Base-by-base conservation (phyloP, 2,888 invertebrate genomes). In the Belgica antarctica region DNA sequence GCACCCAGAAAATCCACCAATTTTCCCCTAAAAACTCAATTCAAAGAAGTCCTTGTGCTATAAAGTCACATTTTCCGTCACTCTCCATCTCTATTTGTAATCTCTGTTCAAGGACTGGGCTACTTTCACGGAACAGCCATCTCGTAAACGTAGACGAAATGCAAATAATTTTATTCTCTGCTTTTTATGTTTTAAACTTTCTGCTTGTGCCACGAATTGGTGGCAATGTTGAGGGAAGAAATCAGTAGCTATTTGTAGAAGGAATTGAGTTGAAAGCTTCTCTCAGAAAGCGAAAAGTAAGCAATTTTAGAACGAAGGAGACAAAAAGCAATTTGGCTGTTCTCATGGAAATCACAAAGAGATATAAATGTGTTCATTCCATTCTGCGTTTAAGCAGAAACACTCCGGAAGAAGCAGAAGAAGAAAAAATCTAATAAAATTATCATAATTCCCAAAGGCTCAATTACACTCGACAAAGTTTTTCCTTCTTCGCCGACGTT, bases 391-490 rank as follows among this genome's bases (percentile, higher is more conserved):
- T 59, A 27, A 24, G 24, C 36, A 25, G 31, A 47, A 15, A 27
- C 46, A n/a, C n/a, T 22, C 24, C 25, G 25, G n/a, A 36, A 24
- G 36, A 24, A 46, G n/a, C 25, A n/a, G n/a, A n/a, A n/a, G n/a
- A n/a, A n/a, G 34, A 34, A 36, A 59, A 59, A n/a, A 59, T 27
- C 59, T 46, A 65, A 65, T 65, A 65, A 65, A 65, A 65, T 65
- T 65, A 65, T 65, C 65, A 65, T 65, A 65, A 65, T 34, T 65
- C 65, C 47, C 65, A 36, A 19, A n/a, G 65, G 65, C 65, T 65
- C 47, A 65, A 65, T 65, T 65, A 41, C 63, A 63, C 36, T 63
- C 36, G 7, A 12, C 5, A 52, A 52, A 52, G 52, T 19, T 52
- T 52, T 22, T 52, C 22, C 15, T 12, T 52, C 22, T 7, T 22